Conservation (phyloP, 2,113 vertebrate genomes). For the Gopherus flavomarginatus region DNA sequence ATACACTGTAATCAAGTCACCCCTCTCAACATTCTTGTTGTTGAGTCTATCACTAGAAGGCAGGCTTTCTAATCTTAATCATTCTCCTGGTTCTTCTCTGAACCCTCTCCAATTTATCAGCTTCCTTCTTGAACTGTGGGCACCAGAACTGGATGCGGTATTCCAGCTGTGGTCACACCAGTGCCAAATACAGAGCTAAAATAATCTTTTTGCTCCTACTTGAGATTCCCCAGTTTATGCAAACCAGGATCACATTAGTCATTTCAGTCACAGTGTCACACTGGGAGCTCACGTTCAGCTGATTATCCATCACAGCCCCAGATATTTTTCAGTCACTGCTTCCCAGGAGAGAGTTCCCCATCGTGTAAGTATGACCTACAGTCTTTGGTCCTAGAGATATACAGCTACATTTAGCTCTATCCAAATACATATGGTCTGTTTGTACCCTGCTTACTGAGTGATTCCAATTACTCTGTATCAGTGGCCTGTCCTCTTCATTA, state of each 20-base stretch:
- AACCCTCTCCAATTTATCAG: neutral
- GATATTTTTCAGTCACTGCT: no score
- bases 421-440: neutral
- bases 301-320: no score
- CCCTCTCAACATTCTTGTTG: neutral
- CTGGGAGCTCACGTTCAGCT: no score
- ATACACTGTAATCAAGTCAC: neutral
- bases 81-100: neutral
- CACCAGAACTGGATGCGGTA: neutral
- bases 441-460: neutral
- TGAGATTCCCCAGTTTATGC: neutral
- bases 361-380: no score
- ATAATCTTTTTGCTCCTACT: neutral
- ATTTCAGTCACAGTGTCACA: neutral
- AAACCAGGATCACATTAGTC: neutral
- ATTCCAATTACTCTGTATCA: neutral
- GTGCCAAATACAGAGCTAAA: neutral
- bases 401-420: no score
- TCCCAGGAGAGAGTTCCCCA: no score
- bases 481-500: neutral
- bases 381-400: no score
- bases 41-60: neutral
- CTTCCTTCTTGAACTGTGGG: neutral
- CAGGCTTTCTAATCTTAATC: neutral
- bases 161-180: neutral